These are phyloP conservation scores for Pemphigus obesinymphae DNA, from an alignment of 1,140 invertebrate genomes.

Conservation along the genomic window DNA sequence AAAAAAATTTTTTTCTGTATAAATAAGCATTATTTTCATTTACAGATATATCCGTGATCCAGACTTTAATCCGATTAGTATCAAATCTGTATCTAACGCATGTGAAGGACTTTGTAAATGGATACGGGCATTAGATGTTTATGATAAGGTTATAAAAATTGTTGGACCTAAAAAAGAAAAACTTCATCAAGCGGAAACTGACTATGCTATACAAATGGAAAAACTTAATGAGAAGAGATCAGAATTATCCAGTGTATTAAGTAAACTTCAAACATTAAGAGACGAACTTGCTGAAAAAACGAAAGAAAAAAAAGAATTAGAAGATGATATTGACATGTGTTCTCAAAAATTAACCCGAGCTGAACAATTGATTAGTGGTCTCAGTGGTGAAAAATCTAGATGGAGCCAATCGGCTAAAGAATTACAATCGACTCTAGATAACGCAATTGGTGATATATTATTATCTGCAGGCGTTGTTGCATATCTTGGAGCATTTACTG, in stretches of 20 bases:
- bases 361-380: slow-evolving; percentile 77
- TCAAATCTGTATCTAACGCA: slow-evolving; percentile 85
- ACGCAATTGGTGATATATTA: slow-evolving; percentile 85
- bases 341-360: slow-evolving; percentile 88
- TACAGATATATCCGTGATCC: slow-evolving; percentile 78
- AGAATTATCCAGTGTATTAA: slow-evolving; percentile 64
- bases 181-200: slow-evolving; percentile 71
- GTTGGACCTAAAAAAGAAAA: slow-evolving; percentile 90
- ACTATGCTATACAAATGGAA: slow-evolving; percentile 81
- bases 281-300: slow-evolving; percentile 96
- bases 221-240: slow-evolving; percentile 83
- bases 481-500: slow-evolving; percentile 83
- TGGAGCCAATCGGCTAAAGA: slow-evolving; percentile 78
- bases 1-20: not conserved
- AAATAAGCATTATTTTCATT: not conserved
- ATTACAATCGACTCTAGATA: slow-evolving; percentile 68
- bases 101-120: slow-evolving; percentile 90
- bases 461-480: slow-evolving; percentile 67
- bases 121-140: slow-evolving; percentile 90
- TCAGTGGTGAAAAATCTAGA: slow-evolving; percentile 82
- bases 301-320: slow-evolving; percentile 91
- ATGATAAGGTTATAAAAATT: slow-evolving; percentile 89
- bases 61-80: slow-evolving; percentile 84
- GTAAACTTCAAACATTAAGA: slow-evolving; percentile 88
- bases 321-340: slow-evolving; percentile 89